Evolutionary conservation across 2,113 vertebrate genomes (phyloP).

Genomic region (Thomomys bottae): DNA sequence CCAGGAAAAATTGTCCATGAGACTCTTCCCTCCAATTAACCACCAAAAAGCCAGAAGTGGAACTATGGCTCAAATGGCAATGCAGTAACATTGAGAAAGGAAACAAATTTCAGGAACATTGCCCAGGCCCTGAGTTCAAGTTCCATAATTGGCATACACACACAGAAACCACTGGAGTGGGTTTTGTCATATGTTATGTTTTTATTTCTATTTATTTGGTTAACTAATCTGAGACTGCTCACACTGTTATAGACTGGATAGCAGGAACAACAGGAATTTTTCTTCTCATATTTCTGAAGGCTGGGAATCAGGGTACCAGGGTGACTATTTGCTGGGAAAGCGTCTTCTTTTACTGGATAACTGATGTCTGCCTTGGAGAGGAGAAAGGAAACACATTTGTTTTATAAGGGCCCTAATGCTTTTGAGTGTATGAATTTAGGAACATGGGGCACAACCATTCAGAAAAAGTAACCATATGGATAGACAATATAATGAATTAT

Average conservation of each 20-base stretch:
- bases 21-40: too few species aligned
- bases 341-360: background rate
- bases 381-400: background rate
- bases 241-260: background rate
- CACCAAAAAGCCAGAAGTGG: too few species aligned
- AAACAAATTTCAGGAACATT: too few species aligned
- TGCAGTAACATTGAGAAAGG: too few species aligned
- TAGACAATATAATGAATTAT: background rate
- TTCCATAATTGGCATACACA: too few species aligned
- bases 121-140: too few species aligned
- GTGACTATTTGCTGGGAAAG: background rate
- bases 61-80: too few species aligned
- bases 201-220: conserved; percentile 6
- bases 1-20: too few species aligned
- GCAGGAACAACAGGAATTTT: background rate
- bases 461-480: background rate
- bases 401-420: background rate
- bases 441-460: background rate
- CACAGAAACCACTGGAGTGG: background rate
- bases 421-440: background rate
- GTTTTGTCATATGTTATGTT: background rate
- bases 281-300: background rate
- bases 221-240: background rate
- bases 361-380: background rate
- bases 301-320: background rate